Base-by-base conservation (phyloP, 2,888 invertebrate species). In the Villa cingulata region DNA sequence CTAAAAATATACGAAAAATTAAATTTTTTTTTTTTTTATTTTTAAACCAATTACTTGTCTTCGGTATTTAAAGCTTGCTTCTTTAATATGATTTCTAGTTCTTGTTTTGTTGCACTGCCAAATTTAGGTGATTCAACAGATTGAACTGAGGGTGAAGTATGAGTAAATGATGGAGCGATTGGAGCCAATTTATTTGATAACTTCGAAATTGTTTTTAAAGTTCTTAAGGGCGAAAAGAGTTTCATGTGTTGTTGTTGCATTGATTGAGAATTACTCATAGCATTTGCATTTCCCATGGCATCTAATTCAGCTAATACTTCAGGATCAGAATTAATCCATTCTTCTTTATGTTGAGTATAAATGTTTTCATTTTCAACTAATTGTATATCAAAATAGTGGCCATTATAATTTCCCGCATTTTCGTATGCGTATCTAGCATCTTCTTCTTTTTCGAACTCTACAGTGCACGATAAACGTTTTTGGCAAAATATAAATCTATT, bases 281-380 rank as follows among this genome's bases (percentile, higher is more conserved):
- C 16, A 2, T 45, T 42, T 16, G 38, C 43, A 40, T 50, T 51
- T 38, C 73, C 68, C 80, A 86, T 77, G 0, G 81, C 82, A 48
- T 78, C 77, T 23, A 86, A 60, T 61, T 86, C 86, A 0, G 78
- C 74, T 62, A 77, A 75, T 1, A 85, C 75, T 54, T 84, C 84
- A 1, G 81, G 73, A 59, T 81, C 78, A n/a, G n/a, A n/a, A 27
- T 27, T 27, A 17, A 67, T 61, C 65, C 65, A 68, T 48, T 68
- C 62, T 46, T 66, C 65, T 0, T 62, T 66, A 42, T 64, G 63
- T 32, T 61, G 62, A 2, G 62, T 59, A 34, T 63, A 62, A 1
- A 60, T 70, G 60, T 67, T 63, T 56, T 74, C 72, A 1, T 65
- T 59, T 55, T 73, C 76, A 1, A 73, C 72, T 57, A 76, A 74